Percentiles rank a stretch among this genome's conserved stretches.
phyloP scores from a whole-genome alignment of 2,888 invertebrate genomes.

The Scaptomyza caliginosa region DNA sequence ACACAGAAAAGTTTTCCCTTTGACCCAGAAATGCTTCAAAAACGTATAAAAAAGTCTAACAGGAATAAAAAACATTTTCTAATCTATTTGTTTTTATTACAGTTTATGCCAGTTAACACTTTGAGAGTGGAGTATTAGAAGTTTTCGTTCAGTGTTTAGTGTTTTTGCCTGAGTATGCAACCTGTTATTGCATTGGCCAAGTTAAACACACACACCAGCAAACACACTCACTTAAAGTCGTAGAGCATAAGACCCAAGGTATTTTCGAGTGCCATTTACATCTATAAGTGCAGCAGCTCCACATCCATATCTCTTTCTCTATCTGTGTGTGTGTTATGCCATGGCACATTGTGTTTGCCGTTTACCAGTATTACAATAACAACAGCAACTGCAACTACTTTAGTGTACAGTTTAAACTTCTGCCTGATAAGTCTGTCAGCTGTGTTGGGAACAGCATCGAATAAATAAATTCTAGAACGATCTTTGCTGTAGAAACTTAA shows the following conservation, averaged over 20 bases:
- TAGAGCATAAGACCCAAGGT: slow-evolving; percentile 60
- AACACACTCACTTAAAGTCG: slow-evolving; percentile 47
- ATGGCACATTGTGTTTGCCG: slow-evolving; percentile 65
- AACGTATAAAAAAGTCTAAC: not conserved
- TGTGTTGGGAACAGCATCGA: not conserved
- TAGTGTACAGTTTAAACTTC: not conserved
- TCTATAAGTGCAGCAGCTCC: slow-evolving; percentile 50
- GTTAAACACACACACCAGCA: slow-evolving; percentile 12
- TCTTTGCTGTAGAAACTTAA: too few species aligned
- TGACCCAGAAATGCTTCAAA: not conserved
- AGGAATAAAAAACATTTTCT: not conserved
- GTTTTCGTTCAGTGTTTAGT: not conserved
- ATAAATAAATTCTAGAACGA: too few species aligned
- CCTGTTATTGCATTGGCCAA: slow-evolving; percentile 44
- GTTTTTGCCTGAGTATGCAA: slow-evolving; percentile 9
- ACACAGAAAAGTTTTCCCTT: not conserved
- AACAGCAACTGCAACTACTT: slow-evolving; percentile 6
- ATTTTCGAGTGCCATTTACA: slow-evolving; percentile 75
- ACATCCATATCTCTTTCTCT: not conserved
- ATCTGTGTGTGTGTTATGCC: slow-evolving; percentile 28
- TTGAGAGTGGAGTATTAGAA: not conserved
- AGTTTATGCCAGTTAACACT: not conserved
- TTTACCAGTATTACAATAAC: slow-evolving; percentile 44
- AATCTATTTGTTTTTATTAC: not conserved
- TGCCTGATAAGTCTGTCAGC: not conserved